These are phyloP conservation scores for Palaemon carinicauda DNA, from an alignment of 1,140 invertebrate species.

Conservation along the genomic window DNA sequence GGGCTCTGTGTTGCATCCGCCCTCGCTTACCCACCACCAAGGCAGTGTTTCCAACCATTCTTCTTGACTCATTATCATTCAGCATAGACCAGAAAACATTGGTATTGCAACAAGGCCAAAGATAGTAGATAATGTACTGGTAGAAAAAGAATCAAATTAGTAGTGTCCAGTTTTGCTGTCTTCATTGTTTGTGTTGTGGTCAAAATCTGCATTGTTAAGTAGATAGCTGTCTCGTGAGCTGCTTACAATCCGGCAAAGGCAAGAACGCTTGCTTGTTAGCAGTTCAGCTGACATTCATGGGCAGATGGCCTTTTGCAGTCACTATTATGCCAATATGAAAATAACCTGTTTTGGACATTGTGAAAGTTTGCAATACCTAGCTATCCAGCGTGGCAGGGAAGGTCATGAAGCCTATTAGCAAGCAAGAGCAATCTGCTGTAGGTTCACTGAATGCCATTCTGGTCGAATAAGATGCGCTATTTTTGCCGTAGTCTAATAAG, in stretches of 20 bases:
- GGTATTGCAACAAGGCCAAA: conserved; percentile 55
- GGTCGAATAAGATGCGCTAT: conserved; percentile 36
- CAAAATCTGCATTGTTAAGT: conserved; percentile 57
- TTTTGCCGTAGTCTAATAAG: conserved; percentile 52
- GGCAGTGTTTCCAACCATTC: conserved; percentile 56
- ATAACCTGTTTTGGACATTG: conserved; percentile 5
- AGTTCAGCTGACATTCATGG: conserved; percentile 37
- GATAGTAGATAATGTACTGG: conserved; percentile 56
- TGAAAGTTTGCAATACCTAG: background rate
- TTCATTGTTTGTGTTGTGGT: conserved; percentile 58
- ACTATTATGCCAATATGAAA: conserved; percentile 30
- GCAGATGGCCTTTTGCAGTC: conserved; percentile 36
- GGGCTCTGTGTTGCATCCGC: conserved; percentile 14
- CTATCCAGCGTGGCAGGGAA: background rate
- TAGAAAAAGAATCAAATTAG: conserved; percentile 57
- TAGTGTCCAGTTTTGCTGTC: conserved; percentile 57
- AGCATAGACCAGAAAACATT: conserved; percentile 53
- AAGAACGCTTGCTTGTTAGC: conserved; percentile 47
- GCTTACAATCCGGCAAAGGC: conserved; percentile 40
- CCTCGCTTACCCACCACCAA: conserved; percentile 43
- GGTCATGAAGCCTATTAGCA: background rate
- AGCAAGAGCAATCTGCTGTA: background rate
- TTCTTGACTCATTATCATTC: conserved; percentile 56
- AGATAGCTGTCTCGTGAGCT: conserved; percentile 54
- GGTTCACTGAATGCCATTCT: conserved; percentile 12